Evolutionary conservation across 2,888 invertebrate genomes (phyloP).

Genomic region (Oscheius myriophilus): DNA sequence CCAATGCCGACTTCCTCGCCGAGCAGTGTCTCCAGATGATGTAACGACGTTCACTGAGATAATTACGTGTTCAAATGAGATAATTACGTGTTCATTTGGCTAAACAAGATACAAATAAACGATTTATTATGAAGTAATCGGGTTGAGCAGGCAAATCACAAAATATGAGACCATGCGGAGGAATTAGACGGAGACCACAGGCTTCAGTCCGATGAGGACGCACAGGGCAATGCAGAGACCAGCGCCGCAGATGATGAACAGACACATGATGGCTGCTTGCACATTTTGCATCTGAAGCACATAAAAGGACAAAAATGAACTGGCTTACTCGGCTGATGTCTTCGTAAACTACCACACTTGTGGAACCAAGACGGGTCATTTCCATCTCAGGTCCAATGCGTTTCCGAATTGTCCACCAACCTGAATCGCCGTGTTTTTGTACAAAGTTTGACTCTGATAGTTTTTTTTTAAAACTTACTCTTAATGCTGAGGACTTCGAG

Average conservation of each 20-base stretch:
- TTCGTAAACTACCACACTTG: constrained; percentile 4
- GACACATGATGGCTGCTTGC: constrained; percentile 36
- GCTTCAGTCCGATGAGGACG: constrained; percentile 45
- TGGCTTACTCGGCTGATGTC: background rate
- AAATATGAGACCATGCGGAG: background rate
- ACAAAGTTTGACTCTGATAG: background rate
- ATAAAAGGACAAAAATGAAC: too few relatives aligned
- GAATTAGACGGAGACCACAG: background rate
- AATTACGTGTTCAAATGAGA: too few relatives aligned
- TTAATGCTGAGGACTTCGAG: constrained; percentile 38
- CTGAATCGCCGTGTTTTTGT: constrained; percentile 17
- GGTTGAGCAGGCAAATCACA: constrained; percentile 3
- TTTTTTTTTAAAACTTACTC: constrained; percentile 15
- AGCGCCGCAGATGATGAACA: constrained; percentile 37
- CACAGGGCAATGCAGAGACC: constrained; percentile 43
- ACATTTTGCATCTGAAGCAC: constrained; percentile 43
- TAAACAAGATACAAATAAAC: too few relatives aligned
- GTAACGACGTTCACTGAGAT: too few relatives aligned
- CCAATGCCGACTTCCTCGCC: constrained; percentile 27
- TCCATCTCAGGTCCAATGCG: constrained; percentile 46
- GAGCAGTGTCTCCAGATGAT: constrained; percentile 26
- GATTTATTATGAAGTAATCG: too few relatives aligned
- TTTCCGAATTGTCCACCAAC: constrained; percentile 30
- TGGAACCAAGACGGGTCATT: constrained; percentile 42
- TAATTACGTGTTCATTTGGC: too few relatives aligned